Conservation (phyloP, 2,797 vertebrate species). For the Pipistrellus nathusii region DNA sequence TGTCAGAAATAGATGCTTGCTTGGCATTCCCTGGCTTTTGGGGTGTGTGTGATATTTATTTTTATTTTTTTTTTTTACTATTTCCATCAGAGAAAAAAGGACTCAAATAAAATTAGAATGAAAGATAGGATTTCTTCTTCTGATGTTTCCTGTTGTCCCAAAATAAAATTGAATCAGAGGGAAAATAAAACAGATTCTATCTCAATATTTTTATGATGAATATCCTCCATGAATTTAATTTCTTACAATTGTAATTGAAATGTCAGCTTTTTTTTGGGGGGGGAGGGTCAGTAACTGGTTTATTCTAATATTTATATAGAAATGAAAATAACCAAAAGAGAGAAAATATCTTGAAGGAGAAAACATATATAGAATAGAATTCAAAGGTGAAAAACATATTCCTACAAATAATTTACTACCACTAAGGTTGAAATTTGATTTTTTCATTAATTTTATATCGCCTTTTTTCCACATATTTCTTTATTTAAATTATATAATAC, state of each 20-base stretch:
- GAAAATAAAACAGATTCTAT: conserved; percentile 21
- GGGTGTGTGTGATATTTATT: not conserved
- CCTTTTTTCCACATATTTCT: not conserved
- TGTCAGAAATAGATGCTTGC: not conserved
- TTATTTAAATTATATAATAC: not conserved
- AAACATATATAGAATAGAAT: not conserved
- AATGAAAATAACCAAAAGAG: not conserved
- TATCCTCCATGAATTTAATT: not conserved
- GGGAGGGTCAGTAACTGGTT: not conserved
- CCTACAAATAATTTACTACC: not conserved
- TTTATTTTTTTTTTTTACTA: not conserved
- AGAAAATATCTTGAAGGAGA: not conserved
- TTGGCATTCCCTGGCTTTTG: not conserved
- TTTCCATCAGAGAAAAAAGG: conserved; percentile 29
- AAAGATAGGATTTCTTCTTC: not conserved
- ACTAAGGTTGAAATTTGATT: not conserved
- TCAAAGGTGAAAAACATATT: not conserved
- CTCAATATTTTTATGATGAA: conserved; percentile 21
- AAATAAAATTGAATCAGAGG: conserved; percentile 24
- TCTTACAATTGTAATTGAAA: not conserved
- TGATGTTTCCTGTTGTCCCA: conserved; percentile 1
- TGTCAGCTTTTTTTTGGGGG: not conserved
- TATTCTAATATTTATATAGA: not conserved
- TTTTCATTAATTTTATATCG: not conserved
- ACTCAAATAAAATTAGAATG: conserved; percentile 29